These are phyloP conservation scores for Ellobium chinense DNA, from an alignment of 2,888 invertebrate species.

Conservation along the genomic window DNA sequence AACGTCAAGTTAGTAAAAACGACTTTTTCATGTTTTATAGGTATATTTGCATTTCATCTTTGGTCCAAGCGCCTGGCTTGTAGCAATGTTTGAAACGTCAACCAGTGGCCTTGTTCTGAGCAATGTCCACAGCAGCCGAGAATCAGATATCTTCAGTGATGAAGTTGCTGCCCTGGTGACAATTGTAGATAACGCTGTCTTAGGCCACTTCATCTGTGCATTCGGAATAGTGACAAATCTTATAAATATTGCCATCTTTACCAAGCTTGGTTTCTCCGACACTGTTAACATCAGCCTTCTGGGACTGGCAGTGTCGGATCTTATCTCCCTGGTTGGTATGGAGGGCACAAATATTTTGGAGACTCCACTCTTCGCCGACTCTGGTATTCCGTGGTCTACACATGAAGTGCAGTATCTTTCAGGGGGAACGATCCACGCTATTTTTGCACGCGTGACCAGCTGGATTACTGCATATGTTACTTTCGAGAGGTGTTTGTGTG, in stretches of 20 bases:
- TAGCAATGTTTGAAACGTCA: too few relatives aligned
- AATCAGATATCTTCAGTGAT: too few relatives aligned
- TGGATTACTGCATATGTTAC: neutral
- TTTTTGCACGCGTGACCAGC: neutral
- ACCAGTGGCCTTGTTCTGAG: too few relatives aligned
- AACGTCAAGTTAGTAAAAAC: too few relatives aligned
- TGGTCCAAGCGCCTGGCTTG: too few relatives aligned
- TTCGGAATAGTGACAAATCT: neutral
- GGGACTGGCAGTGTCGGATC: neutral
- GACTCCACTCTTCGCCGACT: neutral
- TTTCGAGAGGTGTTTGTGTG: neutral
- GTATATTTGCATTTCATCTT: too few relatives aligned
- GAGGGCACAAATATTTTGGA: neutral
- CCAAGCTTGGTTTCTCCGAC: constrained; percentile 13
- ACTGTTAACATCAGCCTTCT: neutral
- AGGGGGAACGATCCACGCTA: neutral
- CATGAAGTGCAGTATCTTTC: neutral
- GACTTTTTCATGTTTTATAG: too few relatives aligned
- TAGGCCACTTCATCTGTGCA: neutral
- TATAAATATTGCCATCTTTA: neutral
- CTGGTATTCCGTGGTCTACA: neutral
- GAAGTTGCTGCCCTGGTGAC: neutral
- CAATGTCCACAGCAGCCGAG: too few relatives aligned
- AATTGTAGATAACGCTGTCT: neutral
- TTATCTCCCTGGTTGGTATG: neutral